Percentiles rank a stretch among this genome's conserved stretches.
Evolutionary conservation across 2,888 invertebrate genomes (phyloP).

Genomic region (Heliconius charithonia): DNA sequence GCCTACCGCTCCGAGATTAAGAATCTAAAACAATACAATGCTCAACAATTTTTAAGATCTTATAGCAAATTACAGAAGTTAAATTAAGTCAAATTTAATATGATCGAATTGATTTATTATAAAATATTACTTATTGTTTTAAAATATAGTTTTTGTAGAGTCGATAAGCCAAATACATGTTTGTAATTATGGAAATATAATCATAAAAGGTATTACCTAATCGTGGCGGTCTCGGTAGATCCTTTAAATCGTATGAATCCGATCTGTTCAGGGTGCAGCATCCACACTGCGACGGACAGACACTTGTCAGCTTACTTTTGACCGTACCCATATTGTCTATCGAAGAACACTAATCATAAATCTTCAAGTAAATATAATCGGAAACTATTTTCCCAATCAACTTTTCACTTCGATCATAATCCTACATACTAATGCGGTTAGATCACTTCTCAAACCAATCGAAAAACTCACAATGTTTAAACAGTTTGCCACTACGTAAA

Average conservation of each 20-base stretch:
- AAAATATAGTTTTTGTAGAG: background rate
- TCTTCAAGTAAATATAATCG: constrained; percentile 22
- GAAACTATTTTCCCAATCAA: constrained; percentile 40
- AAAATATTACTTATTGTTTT: background rate
- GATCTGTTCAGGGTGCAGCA: constrained; percentile 60
- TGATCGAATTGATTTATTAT: too few species aligned
- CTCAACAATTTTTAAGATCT: background rate
- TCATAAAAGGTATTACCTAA: constrained; percentile 39
- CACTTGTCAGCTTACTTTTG: constrained; percentile 64
- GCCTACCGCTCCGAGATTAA: background rate
- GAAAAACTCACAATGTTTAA: constrained; percentile 52
- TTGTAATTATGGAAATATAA: background rate
- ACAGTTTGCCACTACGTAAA: constrained; percentile 66
- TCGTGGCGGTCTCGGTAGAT: constrained; percentile 71
- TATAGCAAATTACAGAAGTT: background rate
- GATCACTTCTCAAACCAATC: constrained; percentile 59
- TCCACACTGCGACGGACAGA: constrained; percentile 58
- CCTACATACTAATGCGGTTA: constrained; percentile 57
- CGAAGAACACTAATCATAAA: constrained; percentile 31
- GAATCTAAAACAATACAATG: background rate
- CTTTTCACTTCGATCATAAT: constrained; percentile 55
- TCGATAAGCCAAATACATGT: background rate
- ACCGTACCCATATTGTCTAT: constrained; percentile 65
- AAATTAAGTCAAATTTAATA: background rate
- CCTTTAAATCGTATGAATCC: constrained; percentile 70